phyloP scores from a whole-genome alignment of 1,140 invertebrate species.

The Apocrypta bakeri region DNA sequence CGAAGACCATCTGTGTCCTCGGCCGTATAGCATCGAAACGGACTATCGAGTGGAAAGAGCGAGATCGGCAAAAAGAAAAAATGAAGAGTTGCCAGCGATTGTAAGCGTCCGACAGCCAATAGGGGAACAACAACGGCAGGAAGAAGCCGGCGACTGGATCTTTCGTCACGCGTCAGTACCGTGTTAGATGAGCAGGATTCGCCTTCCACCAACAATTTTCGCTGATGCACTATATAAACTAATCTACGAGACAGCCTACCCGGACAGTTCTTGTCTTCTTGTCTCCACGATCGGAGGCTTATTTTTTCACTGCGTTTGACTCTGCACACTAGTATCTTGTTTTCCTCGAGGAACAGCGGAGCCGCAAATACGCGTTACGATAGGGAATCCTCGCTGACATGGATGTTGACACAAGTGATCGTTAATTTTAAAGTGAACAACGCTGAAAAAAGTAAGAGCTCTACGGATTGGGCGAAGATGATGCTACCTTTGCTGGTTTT shows the following conservation, averaged over 20 bases:
- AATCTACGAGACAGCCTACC: conserved; percentile 54
- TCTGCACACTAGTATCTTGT: background rate
- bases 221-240: conserved; percentile 66
- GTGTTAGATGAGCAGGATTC: conserved; percentile 64
- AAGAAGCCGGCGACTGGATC: conserved; percentile 55
- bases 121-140: conserved; percentile 51
- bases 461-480: conserved; percentile 50
- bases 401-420: conserved; percentile 7
- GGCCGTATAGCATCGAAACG: background rate
- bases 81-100: background rate
- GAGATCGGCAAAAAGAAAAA: conserved; percentile 4
- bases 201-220: conserved; percentile 58
- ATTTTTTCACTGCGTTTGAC: background rate
- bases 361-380: no score
- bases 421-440: background rate
- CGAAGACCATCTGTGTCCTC: background rate
- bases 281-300: conserved; percentile 11
- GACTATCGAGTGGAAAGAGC: background rate
- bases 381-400: no score
- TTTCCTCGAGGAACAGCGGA: no score
- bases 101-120: conserved; percentile 54
- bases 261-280: conserved; percentile 56
- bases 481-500: conserved; percentile 51
- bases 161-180: conserved; percentile 69
- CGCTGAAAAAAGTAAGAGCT: background rate